Evolutionary conservation across 2,113 vertebrate genomes (phyloP), one percentile per base, ranked within the genome.

Genomic region (Cettia cetti): DNA sequence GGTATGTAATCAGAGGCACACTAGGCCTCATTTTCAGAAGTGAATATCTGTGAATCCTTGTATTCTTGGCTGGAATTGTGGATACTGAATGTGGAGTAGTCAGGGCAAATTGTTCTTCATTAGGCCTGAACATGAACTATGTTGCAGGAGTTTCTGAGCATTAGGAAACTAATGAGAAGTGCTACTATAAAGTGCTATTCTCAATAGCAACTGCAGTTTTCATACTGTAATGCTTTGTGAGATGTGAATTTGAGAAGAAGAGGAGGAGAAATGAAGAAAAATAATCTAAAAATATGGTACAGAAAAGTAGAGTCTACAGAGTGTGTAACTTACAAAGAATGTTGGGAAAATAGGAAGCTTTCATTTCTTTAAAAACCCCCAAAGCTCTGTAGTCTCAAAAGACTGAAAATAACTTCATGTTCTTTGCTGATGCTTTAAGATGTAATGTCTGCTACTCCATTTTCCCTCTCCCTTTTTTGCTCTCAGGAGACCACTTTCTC

Each of bases 361-460:
- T 83, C 11, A 69, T 90, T 95, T 92, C n/a, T 90, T 91, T 83
- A 23, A 82, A 76, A 87, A 44, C 10, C 1, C 12, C 40, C 27
- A 23, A 84, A 87, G 68, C n/a, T 92, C 54, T 47, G 8, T 70
- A 66, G 63, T 82, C 68, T 92, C 1, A 1, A 75, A 89, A 92
- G 93, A 82, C 78, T 94, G 91, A 94, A 88, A 96, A 93, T 64
- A 91, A 79, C 78, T 81, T 77, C 44, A 56, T 49, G 50, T 76
- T 90, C 85, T 85, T 77, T 88, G 75, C 90, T 70, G 59, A 56
- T 11, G 3, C 60, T 95, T 77, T 92, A 93, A 94, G 87, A 90
- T 90, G 80, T 5, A 74, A 81, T 86, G 71, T 85, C 87, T 95
- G 79, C 75, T 71, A 59, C 75, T 93, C 71, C 31, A 77, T 89